Base-by-base conservation (phyloP, 2,113 vertebrate species). In the Ascaphus truei region DNA sequence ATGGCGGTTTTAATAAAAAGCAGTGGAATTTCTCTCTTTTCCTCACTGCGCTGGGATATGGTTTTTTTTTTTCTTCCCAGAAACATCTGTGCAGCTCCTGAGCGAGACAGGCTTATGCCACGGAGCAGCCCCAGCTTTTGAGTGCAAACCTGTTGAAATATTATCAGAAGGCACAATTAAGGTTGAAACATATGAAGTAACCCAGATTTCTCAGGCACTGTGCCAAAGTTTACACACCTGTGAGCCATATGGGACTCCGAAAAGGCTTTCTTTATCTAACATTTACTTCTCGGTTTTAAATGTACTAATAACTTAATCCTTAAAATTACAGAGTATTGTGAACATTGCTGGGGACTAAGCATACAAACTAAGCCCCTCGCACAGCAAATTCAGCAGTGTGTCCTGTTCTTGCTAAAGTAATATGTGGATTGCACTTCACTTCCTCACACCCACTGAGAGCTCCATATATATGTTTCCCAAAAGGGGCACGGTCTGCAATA, bases 181-280 rank as follows among this genome's bases (percentile, higher is more conserved):
- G 61, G 66, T 55, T 76, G 71, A 76, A 75, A 65, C 67, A 45
- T 58, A 0, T 37, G 56, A 67, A 36, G 74, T 80, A 79, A 76
- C 64, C 56, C 74, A 77, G 20, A 76, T 81, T 20, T 7, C 63
- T 53, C 43, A 66, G 55, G 47, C 62, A 52, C 45, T 10, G 57
- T 31, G 67, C 67, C 67, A 71, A 71, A 71, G 48, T 68, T 75
- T 66, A 62, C 76, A 72, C 80, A 82, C 81, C 79, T 85, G 80
- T 73, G 63, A 83, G 15, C 79, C 80, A 80, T 76, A 78, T 83
- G 80, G 77, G 77, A 77, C 77, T 65, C 63, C 71, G 68, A 11
- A 52, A 52, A 62, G 72, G 71, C 66, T 61, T 64, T 64, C 79
- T 73, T 81, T 76, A 80, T 76, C 80, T 83, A 78, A 76, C 76